Percentiles rank a stretch among this genome's conserved stretches.
Conservation (phyloP, 1,140 invertebrate species). For the Papilio polytes region DNA sequence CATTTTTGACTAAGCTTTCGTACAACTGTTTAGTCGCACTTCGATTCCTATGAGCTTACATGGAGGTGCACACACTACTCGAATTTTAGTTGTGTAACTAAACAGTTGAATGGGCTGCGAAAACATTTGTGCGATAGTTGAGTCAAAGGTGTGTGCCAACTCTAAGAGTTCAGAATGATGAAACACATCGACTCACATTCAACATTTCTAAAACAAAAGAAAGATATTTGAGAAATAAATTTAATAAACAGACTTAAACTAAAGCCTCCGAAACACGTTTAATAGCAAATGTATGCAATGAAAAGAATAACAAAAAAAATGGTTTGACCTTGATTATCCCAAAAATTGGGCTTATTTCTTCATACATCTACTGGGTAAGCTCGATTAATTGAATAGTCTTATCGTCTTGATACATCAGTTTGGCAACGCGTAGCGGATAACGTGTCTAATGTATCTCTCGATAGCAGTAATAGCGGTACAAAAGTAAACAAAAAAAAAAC, state of each 20-base stretch:
- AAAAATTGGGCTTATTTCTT: not conserved
- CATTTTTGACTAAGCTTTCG: no score
- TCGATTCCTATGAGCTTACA: no score
- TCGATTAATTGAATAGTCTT: constrained; percentile 26
- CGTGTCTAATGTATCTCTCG: constrained; percentile 1
- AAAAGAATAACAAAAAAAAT: not conserved
- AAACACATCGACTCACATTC: not conserved
- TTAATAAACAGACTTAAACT: not conserved
- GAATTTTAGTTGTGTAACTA: no score
- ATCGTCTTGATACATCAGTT: constrained; percentile 6
- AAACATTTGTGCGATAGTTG: no score
- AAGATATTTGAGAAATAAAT: not conserved
- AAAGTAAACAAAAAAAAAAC: constrained; percentile 53
- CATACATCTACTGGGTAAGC: not conserved
- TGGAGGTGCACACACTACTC: no score
- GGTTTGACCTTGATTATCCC: not conserved
- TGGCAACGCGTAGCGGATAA: not conserved
- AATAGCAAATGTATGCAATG: not conserved
- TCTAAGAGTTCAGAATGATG: no score
- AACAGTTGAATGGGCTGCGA: no score
- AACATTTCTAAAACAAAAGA: not conserved
- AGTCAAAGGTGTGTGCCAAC: no score
- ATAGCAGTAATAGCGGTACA: constrained; percentile 38
- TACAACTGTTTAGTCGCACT: no score
- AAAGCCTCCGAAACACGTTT: not conserved